phyloP scores from a whole-genome alignment of 2,888 invertebrate genomes.

The Deilephila elpenor region DNA sequence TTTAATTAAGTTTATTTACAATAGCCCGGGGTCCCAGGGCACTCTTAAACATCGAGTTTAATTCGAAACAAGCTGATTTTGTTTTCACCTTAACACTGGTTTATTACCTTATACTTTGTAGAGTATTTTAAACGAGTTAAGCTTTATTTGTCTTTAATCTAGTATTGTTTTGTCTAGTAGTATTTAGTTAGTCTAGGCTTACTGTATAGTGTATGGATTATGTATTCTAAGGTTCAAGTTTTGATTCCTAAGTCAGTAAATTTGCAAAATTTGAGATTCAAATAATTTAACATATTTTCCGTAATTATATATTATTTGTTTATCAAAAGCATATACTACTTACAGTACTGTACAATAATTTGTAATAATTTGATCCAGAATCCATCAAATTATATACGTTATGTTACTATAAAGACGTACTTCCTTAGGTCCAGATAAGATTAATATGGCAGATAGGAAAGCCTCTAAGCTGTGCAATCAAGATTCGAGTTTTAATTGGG shows the following conservation, averaged over 20 bases:
- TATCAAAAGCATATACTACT: too few relatives aligned
- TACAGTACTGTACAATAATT: background rate
- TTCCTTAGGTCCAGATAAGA: background rate
- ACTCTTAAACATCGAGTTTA: background rate
- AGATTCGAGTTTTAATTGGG: background rate
- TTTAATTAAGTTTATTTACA: conserved; percentile 1
- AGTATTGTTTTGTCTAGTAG: too few relatives aligned
- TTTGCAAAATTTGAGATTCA: too few relatives aligned
- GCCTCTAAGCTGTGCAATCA: background rate
- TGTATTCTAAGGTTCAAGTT: too few relatives aligned
- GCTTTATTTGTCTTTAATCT: too few relatives aligned
- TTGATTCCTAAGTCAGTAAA: too few relatives aligned
- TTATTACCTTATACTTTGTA: background rate
- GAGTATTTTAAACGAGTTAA: too few relatives aligned
- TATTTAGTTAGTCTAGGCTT: too few relatives aligned
- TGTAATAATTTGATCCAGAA: background rate
- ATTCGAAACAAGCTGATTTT: background rate
- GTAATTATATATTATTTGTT: too few relatives aligned
- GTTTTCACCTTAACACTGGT: background rate
- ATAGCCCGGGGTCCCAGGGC: background rate
- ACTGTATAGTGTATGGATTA: too few relatives aligned
- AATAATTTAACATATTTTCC: too few relatives aligned
- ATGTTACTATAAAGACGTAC: background rate
- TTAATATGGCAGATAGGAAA: background rate
- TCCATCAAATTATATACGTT: background rate